Conservation (phyloP, 1,140 invertebrate species). For the Frieseomelitta varia region DNA sequence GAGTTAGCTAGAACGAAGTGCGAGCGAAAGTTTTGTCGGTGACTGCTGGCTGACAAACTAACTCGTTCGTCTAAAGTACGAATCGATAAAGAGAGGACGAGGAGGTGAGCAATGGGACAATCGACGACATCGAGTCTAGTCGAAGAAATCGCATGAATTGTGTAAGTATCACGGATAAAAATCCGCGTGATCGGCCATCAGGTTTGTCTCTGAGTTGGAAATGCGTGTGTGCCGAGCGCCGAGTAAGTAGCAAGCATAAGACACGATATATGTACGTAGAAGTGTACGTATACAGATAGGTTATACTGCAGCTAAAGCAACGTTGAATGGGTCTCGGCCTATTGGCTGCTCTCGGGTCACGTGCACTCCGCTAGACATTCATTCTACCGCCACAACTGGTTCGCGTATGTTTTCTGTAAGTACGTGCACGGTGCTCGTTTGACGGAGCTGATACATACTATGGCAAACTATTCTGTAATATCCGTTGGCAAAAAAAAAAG, state of each 20-base stretch:
- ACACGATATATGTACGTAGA: too few relatives aligned
- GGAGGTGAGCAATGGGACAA: background rate
- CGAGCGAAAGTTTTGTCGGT: background rate
- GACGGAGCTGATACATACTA: slow-evolving; percentile 2
- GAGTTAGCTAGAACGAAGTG: background rate
- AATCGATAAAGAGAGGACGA: background rate
- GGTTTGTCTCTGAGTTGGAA: slow-evolving; percentile 20
- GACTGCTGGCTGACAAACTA: background rate
- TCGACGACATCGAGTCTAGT: background rate
- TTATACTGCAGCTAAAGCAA: slow-evolving; percentile 47
- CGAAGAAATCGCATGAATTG: background rate
- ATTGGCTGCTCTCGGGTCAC: slow-evolving; percentile 66
- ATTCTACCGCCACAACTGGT: slow-evolving; percentile 65
- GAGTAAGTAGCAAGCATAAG: too few relatives aligned
- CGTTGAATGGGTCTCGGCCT: slow-evolving; percentile 66
- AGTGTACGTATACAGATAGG: slow-evolving; percentile 30
- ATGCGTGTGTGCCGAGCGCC: background rate
- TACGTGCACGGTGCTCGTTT: slow-evolving; percentile 37
- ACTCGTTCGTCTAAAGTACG: background rate
- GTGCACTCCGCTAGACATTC: slow-evolving; percentile 64
- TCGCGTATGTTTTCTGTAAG: slow-evolving; percentile 40
- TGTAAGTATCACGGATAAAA: background rate
- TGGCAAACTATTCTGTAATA: too few relatives aligned
- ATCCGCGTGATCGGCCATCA: background rate
- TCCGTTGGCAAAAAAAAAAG: background rate